Evolutionary conservation across 2,888 invertebrate genomes (phyloP), one percentile per base, ranked within the genome.

Genomic region (Hydriomena furcata): DNA sequence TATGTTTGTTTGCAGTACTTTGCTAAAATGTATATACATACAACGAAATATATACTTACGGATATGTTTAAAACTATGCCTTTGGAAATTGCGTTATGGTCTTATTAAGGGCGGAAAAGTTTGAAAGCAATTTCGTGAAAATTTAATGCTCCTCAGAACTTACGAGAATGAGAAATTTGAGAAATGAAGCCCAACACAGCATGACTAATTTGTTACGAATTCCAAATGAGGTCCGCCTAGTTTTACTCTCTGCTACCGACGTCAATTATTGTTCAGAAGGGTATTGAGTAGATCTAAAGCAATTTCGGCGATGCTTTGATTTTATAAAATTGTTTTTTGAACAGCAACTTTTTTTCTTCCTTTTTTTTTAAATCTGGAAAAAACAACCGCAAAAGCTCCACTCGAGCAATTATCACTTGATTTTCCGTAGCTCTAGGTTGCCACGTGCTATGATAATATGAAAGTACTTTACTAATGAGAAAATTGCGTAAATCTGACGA

Each of bases 111-210:
- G 71, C 68, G 81, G 81, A 83, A 87, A 86, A 88, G 82, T 87
- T 88, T 68, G 76, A 76, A 81, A 84, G 86, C 82, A 81, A 86
- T 88, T 85, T 80, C 77, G 76, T 88, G 82, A 87, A 88, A 87
- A 84, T 88, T 86, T 88, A 84, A 88, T 84, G 79, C 76, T 75
- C 70, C 73, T 65, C 68, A 67, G 69, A 88, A 88, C 82, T 90
- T 85, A 79, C 67, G 71, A 80, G 85, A 85, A 79, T 79, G 72
- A 82, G 80, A 76, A 82, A 82, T 86, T 85, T 84, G 73, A 76
- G 74, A 84, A 83, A 81, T 75, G 79, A 80, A 81, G 81, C 77
- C 41, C 77, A 80, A 79, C 79, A 81, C 76, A 77, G 83, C 76
- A 85, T 84, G 81, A 79, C 78, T 85, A 84, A 86, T 84, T 87